A percentile compares a stretch with the other conserved stretches of the same genome.
phyloP scores from a whole-genome alignment of 2,797 vertebrate genomes.

The Bufotes viridis region DNA sequence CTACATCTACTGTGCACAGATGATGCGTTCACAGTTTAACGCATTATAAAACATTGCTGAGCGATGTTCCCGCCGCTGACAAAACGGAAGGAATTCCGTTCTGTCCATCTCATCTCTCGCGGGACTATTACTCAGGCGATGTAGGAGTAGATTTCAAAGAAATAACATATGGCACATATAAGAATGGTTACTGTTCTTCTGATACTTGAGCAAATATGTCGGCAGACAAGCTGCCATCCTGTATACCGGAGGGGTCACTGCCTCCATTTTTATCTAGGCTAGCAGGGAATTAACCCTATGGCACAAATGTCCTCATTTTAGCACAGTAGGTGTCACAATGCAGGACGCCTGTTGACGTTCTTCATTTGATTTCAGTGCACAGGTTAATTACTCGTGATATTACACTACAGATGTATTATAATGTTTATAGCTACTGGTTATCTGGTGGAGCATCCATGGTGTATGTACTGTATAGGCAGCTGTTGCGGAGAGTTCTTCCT shows the following conservation, averaged over 20 bases:
- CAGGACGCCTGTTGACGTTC: slow-evolving; percentile 67
- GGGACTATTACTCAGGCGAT: neutral
- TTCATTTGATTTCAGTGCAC: slow-evolving; percentile 66
- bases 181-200: slow-evolving; percentile 7
- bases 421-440: slow-evolving; percentile 55
- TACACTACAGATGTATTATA: slow-evolving; percentile 67
- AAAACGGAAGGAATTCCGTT: neutral
- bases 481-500: neutral
- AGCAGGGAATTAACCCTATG: slow-evolving; percentile 40
- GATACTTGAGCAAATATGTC: slow-evolving; percentile 5
- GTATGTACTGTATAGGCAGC: neutral
- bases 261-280: neutral
- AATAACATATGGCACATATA: slow-evolving; percentile 25
- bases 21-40: neutral
- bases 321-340: neutral
- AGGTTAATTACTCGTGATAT: slow-evolving; percentile 69
- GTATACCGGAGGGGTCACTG: neutral
- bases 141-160: neutral
- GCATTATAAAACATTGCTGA: slow-evolving; percentile 14
- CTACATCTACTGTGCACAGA: neutral
- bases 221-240: slow-evolving; percentile 15
- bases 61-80: neutral
- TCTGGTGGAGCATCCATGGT: slow-evolving; percentile 51
- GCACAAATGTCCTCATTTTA: slow-evolving; percentile 64
- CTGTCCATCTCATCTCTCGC: neutral